Conservation (phyloP, 2,113 vertebrate genomes). For the Xenotilapia longispinis region DNA sequence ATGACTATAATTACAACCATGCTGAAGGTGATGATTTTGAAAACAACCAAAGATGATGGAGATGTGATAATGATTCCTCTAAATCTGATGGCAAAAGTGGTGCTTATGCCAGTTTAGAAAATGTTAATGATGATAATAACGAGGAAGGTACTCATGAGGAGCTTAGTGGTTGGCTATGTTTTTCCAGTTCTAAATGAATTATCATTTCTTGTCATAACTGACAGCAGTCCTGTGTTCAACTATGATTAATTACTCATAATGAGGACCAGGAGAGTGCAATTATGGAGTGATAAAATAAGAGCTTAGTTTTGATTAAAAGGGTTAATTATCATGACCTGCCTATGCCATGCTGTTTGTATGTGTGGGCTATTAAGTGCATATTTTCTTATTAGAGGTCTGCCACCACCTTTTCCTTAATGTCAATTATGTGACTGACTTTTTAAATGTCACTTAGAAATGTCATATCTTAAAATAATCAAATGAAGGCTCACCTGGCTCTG, state of each 20-base stretch:
- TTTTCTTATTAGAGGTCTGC: neutral
- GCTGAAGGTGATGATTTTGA: neutral
- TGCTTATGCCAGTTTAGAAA: neutral
- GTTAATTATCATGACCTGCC: slow-evolving; percentile 64
- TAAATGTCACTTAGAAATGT: slow-evolving; percentile 46
- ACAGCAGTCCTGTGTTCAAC: slow-evolving; percentile 38
- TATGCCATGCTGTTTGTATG: neutral
- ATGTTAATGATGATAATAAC: neutral
- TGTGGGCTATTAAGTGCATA: neutral
- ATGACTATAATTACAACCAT: neutral
- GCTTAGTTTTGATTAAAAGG: slow-evolving; percentile 38
- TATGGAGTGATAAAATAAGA: slow-evolving; percentile 57
- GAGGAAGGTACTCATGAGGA: neutral
- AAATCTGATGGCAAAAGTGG: neutral
- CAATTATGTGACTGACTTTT: neutral
- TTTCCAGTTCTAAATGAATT: slow-evolving; percentile 7
- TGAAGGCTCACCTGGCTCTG: neutral
- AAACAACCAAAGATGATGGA: neutral
- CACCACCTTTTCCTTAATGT: slow-evolving; percentile 13
- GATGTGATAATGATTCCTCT: neutral
- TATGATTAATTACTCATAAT: slow-evolving; percentile 64
- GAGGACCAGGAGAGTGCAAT: slow-evolving; percentile 57
- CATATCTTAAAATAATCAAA: slow-evolving; percentile 39
- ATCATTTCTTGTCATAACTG: slow-evolving; percentile 53
- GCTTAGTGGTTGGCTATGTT: neutral